A percentile compares a stretch with the other conserved stretches of the same genome.
Evolutionary conservation across 1,140 invertebrate species (phyloP).

Genomic region (Panagrolaimus sp.): DNA sequence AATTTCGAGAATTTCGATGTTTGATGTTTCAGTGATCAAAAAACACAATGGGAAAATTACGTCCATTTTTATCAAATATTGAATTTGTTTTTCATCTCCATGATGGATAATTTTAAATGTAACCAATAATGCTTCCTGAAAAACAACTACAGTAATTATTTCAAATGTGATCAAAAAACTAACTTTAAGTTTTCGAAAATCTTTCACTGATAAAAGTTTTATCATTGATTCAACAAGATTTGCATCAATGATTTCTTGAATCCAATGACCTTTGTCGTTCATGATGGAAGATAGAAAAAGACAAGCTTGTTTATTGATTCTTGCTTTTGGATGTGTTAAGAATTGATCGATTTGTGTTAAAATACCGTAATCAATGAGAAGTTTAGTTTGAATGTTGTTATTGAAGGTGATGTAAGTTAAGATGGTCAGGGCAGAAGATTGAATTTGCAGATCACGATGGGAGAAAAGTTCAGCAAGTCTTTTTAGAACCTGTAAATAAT

Average conservation of each 20-base stretch:
- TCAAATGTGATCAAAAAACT: background rate
- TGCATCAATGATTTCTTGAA: conserved; percentile 92
- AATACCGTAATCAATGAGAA: conserved; percentile 84
- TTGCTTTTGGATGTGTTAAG: conserved; percentile 79
- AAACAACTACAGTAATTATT: background rate
- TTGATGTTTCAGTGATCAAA: conserved; percentile 74
- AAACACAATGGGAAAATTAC: conserved; percentile 68
- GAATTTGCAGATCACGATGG: conserved; percentile 89
- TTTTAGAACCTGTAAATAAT: conserved; percentile 84
- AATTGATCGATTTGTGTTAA: conserved; percentile 84
- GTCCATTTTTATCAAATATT: conserved; percentile 70
- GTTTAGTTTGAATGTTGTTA: conserved; percentile 94
- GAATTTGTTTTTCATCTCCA: conserved; percentile 81
- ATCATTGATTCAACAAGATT: conserved; percentile 90
- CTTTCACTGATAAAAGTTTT: conserved; percentile 78
- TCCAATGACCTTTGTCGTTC: conserved; percentile 91
- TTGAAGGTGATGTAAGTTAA: conserved; percentile 98
- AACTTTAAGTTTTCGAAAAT: conserved; percentile 92
- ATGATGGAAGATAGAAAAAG: conserved; percentile 99
- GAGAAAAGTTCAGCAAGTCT: conserved; percentile 86
- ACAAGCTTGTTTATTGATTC: conserved; percentile 85
- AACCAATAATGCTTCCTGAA: conserved; percentile 88
- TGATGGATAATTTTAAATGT: conserved; percentile 96
- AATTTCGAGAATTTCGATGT: conserved; percentile 73
- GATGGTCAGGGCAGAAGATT: conserved; percentile 89